A percentile compares a stretch with the other conserved stretches of the same genome.
phyloP scores from a whole-genome alignment of 2,113 vertebrate genomes.

The Nesospiza acunhae region DNA sequence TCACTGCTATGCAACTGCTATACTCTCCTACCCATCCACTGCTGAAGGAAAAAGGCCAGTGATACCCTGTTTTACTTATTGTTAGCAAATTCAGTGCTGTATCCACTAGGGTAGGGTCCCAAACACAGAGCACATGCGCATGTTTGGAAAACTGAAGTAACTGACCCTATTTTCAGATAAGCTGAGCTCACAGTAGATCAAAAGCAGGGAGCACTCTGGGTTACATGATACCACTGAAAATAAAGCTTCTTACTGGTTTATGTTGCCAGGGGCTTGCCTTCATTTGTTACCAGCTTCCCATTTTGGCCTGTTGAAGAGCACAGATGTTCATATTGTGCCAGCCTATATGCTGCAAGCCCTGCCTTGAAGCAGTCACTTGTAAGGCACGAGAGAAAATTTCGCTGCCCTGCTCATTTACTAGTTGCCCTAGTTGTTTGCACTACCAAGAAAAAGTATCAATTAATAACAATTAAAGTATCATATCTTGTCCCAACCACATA shows the following conservation, averaged over 20 bases:
- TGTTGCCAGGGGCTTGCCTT: background rate
- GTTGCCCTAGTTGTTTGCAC: conserved; percentile 41
- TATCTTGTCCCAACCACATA: background rate
- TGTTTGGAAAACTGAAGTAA: background rate
- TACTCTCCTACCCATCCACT: background rate
- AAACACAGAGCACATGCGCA: background rate
- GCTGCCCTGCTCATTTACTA: background rate
- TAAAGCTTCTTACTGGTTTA: background rate
- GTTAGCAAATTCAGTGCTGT: background rate
- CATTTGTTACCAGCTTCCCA: background rate
- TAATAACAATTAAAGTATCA: conserved; percentile 57
- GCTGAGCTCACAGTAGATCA: background rate
- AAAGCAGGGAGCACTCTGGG: background rate
- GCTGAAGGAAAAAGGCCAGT: background rate
- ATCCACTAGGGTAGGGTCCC: background rate
- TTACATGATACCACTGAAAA: background rate
- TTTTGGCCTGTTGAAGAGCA: background rate
- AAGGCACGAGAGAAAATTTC: conserved; percentile 31
- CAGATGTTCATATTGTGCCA: background rate
- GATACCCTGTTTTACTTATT: background rate
- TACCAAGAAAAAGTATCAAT: conserved; percentile 59
- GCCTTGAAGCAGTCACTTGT: conserved; percentile 24
- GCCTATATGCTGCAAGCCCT: background rate
- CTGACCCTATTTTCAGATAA: background rate
- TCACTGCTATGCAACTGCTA: fast-evolving